Conservation (phyloP, 1,140 invertebrate species). For the Dolichoris vasculosae region DNA sequence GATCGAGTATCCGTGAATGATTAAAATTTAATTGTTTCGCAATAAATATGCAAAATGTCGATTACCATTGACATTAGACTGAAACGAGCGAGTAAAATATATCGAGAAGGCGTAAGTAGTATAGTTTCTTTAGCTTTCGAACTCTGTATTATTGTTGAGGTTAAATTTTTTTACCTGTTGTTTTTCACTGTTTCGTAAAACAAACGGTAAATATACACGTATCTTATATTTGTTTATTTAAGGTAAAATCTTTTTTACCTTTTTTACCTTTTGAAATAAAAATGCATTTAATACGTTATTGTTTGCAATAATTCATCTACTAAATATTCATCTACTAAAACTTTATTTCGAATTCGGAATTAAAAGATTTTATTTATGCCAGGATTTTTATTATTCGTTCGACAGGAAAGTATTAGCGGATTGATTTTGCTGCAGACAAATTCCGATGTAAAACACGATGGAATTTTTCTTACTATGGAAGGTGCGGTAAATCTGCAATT, state of each 20-base stretch:
- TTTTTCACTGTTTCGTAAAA: too few species aligned
- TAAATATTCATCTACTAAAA: background rate
- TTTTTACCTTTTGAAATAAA: too few species aligned
- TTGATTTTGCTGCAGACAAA: slow-evolving; percentile 86
- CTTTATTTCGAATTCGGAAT: background rate
- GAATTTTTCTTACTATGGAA: slow-evolving; percentile 89
- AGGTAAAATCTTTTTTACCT: too few species aligned
- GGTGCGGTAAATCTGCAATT: slow-evolving; percentile 93
- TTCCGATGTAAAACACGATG: slow-evolving; percentile 92
- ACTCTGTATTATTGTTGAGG: slow-evolving; percentile 40
- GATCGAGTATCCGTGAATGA: background rate
- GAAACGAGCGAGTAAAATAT: slow-evolving; percentile 89
- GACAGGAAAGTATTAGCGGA: slow-evolving; percentile 87
- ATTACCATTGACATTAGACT: slow-evolving; percentile 82
- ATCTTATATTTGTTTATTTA: too few species aligned
- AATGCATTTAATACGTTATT: too few species aligned
- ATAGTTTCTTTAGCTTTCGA: slow-evolving; percentile 35
- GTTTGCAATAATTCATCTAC: too few species aligned
- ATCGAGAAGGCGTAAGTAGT: slow-evolving; percentile 85
- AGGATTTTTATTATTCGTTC: too few species aligned
- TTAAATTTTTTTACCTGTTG: background rate
- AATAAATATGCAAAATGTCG: slow-evolving; percentile 74
- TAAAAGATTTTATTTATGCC: background rate
- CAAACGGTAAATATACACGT: too few species aligned
- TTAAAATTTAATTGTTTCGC: background rate